Evolutionary conservation across 2,888 invertebrate genomes (phyloP), one percentile per base, ranked within the genome.

Genomic region (Diachrysia chrysitis): DNA sequence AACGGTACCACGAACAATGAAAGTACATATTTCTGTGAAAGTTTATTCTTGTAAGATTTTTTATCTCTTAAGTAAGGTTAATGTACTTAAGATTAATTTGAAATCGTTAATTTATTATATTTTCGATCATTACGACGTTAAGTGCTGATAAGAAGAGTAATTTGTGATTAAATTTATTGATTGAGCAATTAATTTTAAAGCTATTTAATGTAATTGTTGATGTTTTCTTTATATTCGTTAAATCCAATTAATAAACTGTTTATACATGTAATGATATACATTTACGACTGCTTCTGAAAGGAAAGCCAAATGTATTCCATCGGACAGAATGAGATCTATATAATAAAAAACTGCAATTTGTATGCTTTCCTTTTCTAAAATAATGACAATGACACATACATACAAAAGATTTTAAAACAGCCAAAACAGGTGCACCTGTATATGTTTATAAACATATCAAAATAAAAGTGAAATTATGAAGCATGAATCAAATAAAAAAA

Each of bases 21-120:
- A 69, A 66, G 72, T 69, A 76, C 66, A 62, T 69, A 78, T 32
- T 63, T 69, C 75, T 69, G 83, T 81, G 81, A 81, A 86, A 82
- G 82, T 77, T 70, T 66, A 69, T 61, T 76, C 69, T 81, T 73
- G 70, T 71, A 66, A 66, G 61, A 73, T 69, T 71, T 68, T 76
- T 78, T 73, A 75, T 67, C 69, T 70, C 56, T 61, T 54, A 65
- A 65, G 59, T 37, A 76, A 78, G 74, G 72, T 75, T 81, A 79
- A 76, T 37, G 54, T 72, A 73, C 63, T 58, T 61, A 29, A 54
- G 59, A 54, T 68, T 69, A 66, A 72, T 69, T 63, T 42, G 16
- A 66, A 66, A 72, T 54, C 66, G 51, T 69, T 69, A 71, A 63
- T 37, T 19, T 54, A 46, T 61, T 25, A 63, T 42, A 48, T n/a